Base-by-base conservation (phyloP, 2,888 invertebrate species). In the Himalopsyche tibetana region DNA sequence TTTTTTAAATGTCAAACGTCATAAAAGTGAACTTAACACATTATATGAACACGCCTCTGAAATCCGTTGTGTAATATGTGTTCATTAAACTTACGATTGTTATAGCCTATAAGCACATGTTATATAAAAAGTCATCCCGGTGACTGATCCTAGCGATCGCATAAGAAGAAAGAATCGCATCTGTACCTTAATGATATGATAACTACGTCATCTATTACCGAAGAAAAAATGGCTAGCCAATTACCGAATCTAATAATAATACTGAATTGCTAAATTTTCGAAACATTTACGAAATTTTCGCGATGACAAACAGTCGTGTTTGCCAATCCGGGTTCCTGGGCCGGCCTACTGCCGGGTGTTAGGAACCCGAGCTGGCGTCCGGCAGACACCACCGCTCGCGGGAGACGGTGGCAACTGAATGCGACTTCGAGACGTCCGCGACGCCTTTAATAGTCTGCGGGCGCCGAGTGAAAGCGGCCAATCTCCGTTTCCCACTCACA, bases 371-470 rank as follows among this genome's bases (percentile, higher is more conserved):
- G 74, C 0, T 15, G 74, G 38, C 74, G 74, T 28, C 19, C 28
- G 74, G 74, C 74, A 74, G 19, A 12, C 74, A 74, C 74, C 36
- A 84, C 85, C 84, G n/a, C 74, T 42, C 85, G 17, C 28, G 81
- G 51, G 83, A 38, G 79, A 12, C 51, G 86, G 81, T 80, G 86
- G 86, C 84, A 81, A 69, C 79, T 84, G 87, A 87, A 82, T 87
- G 87, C 87, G 80, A 84, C 82, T 80, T 28, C 81, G 55, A 74
- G 82, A 84, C 84, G 86, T 83, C 86, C 84, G 42, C 55, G 88
- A 82, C 83, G 63, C 86, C 85, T 88, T 87, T 87, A 86, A 86
- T 86, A 87, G 84, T 85, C 84, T 79, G 79, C 85, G 74, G 51
- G 74, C 63, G 17, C 83, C 82, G 80, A 82, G 86, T 85, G 85